Evolutionary conservation across 2,797 vertebrate species (phyloP).

Genomic region (Darevskia nairensis): DNA sequence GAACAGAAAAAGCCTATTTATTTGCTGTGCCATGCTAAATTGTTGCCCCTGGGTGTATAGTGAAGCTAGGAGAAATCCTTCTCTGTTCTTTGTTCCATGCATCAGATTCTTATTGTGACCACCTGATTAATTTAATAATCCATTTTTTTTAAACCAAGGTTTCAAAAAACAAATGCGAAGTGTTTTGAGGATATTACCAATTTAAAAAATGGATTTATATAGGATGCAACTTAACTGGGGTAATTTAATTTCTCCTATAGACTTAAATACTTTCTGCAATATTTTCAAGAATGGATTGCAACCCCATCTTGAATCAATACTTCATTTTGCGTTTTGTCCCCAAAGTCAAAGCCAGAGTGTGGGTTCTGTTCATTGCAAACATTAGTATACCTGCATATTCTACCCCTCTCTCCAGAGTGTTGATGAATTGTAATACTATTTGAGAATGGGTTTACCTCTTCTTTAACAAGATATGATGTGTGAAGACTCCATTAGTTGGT

Average conservation of each 20-base stretch:
- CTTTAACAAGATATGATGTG: constrained; percentile 66
- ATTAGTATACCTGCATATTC: constrained; percentile 10
- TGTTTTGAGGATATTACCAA: not conserved
- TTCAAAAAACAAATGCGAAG: not conserved
- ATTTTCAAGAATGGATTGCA: constrained; percentile 16
- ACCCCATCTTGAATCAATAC: constrained; percentile 27
- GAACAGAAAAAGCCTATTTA: too few relatives aligned
- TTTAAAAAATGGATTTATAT: constrained; percentile 7
- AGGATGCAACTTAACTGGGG: constrained; percentile 11
- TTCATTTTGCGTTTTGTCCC: constrained; percentile 34
- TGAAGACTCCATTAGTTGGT: constrained; percentile 71
- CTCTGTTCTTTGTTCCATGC: not conserved
- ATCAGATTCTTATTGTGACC: constrained; percentile 22
- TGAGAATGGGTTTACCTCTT: constrained; percentile 60
- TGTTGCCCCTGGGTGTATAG: not conserved
- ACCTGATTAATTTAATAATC: not conserved
- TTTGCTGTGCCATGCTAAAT: not conserved
- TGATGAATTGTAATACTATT: constrained; percentile 59
- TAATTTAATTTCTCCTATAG: not conserved
- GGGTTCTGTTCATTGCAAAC: constrained; percentile 17
- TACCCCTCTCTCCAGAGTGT: not conserved
- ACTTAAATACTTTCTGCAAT: constrained; percentile 35
- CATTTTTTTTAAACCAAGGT: not conserved
- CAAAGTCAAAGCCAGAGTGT: constrained; percentile 40
- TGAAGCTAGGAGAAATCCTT: not conserved